Base-by-base conservation (phyloP, 2,888 invertebrate genomes). In the Caenorhabditis sulstoni region DNA sequence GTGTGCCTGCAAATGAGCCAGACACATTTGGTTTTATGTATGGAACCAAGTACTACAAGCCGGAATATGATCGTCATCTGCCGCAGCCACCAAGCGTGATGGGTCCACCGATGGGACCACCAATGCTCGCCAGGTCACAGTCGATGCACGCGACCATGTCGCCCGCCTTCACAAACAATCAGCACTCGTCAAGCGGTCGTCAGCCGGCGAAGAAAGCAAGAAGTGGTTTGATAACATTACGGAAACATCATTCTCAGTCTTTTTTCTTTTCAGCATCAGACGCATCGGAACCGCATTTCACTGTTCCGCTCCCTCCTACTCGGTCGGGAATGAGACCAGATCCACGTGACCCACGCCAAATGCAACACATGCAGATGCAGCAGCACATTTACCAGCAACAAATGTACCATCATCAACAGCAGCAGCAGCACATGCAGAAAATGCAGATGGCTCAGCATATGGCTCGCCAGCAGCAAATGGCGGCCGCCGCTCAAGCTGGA, bases 1-100 rank as follows among this genome's bases (percentile, higher is more conserved):
- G n/a, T 4, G 53, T 59, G 14, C 29, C 53, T 22, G 47, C 50
- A 3, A 29, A 12, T 0, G 80, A 80, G 44, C 80, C 80, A 1
- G 22, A 45, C 53, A 80, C 80, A 5, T 80, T 80, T 35, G 80
- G 80, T 11, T 80, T 67, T 41, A 61, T 80, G 11, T 71, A 73
- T 35, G 80, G 75, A 45, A 75, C 49, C 41, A 71, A 62, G 22
- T 76, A 80, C 53, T 80, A 58, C 39, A 16, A 58, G 3, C 39
- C 44, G 18, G 57, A 55, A 37, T 58, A 59, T 50, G 29, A 29
- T 7, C 29, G 29, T 7, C 29, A 7, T 7, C 3, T 29, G 3
- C 29, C 29, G 29, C 3, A 5, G 29, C 29, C 29, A 7, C 29
- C 29, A 29, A 7, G 29, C 23, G 44, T 52, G n/a, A 58, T 41